phyloP scores from a whole-genome alignment of 2,113 vertebrate species.

The Rousettus leschenaultii region DNA sequence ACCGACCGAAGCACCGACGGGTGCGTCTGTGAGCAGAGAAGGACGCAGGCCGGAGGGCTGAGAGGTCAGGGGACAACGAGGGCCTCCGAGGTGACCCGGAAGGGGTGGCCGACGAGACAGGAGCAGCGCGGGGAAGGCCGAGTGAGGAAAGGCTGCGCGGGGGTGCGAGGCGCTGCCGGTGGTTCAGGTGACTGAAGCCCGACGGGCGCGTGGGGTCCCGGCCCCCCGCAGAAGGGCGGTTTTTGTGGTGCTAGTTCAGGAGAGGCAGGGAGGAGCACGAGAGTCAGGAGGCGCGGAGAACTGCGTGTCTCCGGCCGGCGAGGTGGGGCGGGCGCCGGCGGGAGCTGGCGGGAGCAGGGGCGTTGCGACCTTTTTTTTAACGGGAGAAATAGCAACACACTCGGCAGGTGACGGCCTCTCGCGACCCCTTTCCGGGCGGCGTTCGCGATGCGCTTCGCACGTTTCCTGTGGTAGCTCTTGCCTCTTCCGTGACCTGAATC shows the following conservation, averaged over 20 bases:
- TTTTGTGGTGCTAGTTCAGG: not conserved
- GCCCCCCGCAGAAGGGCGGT: not conserved
- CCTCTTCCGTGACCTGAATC: not conserved
- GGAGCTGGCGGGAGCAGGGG: not conserved
- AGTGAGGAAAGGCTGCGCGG: not conserved
- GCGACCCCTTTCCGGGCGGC: not conserved
- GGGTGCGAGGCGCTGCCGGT: too few species aligned
- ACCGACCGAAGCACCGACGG: not conserved
- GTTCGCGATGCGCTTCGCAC: not conserved
- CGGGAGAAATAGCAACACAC: too few species aligned
- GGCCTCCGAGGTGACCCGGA: not conserved
- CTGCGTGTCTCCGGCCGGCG: too few species aligned
- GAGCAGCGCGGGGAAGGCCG: not conserved
- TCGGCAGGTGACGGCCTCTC: not conserved
- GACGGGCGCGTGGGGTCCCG: not conserved
- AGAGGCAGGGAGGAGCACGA: not conserved
- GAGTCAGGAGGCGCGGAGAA: not conserved
- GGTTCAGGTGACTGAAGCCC: not conserved
- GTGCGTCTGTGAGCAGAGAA: not conserved
- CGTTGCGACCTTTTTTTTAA: not conserved
- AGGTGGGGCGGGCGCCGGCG: not conserved
- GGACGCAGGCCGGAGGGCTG: not conserved
- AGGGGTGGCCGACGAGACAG: not conserved
- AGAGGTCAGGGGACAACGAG: not conserved
- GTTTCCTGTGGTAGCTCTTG: not conserved